Percentiles rank a stretch among this genome's conserved stretches.
These are phyloP conservation scores for Xylophagus ater DNA, from an alignment of 2,888 invertebrate genomes.

Conservation along the genomic window DNA sequence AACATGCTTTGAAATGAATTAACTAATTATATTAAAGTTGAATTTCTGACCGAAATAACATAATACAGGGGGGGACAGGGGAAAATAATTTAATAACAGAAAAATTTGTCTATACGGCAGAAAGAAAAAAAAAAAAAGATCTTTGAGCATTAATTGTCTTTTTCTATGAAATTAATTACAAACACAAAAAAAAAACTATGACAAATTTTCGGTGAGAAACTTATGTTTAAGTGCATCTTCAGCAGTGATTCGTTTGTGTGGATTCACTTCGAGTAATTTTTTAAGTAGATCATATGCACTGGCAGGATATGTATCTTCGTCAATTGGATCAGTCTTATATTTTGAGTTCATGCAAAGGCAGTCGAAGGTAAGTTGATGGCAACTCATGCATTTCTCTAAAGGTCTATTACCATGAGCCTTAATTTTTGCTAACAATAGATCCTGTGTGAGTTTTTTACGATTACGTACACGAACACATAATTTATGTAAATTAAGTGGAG, in stretches of 20 bases:
- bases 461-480: conserved; percentile 39
- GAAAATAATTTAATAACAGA: too few relatives aligned
- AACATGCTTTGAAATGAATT: too few relatives aligned
- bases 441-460: conserved; percentile 26
- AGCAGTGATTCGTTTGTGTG: conserved; percentile 61
- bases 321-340: conserved; percentile 28
- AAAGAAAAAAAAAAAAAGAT: too few relatives aligned
- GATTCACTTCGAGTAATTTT: conserved; percentile 66
- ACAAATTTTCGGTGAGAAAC: conserved; percentile 45
- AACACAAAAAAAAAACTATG: too few relatives aligned
- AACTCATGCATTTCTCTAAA: conserved; percentile 34
- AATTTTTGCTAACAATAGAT: too few relatives aligned
- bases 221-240: conserved; percentile 63
- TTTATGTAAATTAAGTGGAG: conserved; percentile 41
- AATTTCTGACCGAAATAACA: too few relatives aligned
- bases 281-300: conserved; percentile 62
- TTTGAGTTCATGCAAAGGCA: conserved; percentile 36
- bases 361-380: conserved; percentile 35
- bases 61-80: too few relatives aligned
- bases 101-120: too few relatives aligned
- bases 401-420: conserved; percentile 16
- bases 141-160: too few relatives aligned
- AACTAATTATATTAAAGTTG: too few relatives aligned
- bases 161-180: too few relatives aligned
- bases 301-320: conserved; percentile 47